phyloP scores from a whole-genome alignment of 2,888 invertebrate species.

The Nesidiocoris tenuis region DNA sequence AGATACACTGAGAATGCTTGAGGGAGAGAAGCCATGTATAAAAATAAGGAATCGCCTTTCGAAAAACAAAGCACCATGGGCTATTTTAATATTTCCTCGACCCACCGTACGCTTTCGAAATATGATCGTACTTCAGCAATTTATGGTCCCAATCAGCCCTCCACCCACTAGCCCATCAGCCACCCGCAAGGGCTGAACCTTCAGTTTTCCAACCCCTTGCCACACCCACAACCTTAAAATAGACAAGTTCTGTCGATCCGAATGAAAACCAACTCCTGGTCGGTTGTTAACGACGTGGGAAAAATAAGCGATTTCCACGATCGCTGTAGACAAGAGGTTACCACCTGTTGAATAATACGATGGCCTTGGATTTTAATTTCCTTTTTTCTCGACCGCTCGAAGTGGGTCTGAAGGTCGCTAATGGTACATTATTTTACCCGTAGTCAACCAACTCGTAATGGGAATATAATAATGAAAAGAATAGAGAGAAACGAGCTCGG shows the following conservation, averaged over 20 bases:
- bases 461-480: too few relatives aligned
- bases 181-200: background rate
- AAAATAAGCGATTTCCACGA: background rate
- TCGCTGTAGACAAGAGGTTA: background rate
- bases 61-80: too few relatives aligned
- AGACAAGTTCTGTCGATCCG: background rate
- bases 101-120: too few relatives aligned
- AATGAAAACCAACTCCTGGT: background rate
- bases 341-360: conserved; percentile 29
- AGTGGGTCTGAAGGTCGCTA: conserved; percentile 15
- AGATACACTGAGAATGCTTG: too few relatives aligned
- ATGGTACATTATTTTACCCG: background rate
- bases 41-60: too few relatives aligned
- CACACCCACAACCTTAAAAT: conserved; percentile 26
- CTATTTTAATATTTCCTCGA: too few relatives aligned
- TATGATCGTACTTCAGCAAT: too few relatives aligned
- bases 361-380: conserved; percentile 8
- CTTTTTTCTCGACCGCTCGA: background rate
- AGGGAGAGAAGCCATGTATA: too few relatives aligned
- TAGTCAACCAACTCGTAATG: background rate
- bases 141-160: too few relatives aligned
- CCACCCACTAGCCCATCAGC: background rate
- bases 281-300: background rate
- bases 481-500: too few relatives aligned
- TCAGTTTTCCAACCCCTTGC: background rate